A percentile compares a stretch with the other conserved stretches of the same genome.
Conservation (phyloP, 1,140 invertebrate genomes). For the Alviniconcha marisindica region DNA sequence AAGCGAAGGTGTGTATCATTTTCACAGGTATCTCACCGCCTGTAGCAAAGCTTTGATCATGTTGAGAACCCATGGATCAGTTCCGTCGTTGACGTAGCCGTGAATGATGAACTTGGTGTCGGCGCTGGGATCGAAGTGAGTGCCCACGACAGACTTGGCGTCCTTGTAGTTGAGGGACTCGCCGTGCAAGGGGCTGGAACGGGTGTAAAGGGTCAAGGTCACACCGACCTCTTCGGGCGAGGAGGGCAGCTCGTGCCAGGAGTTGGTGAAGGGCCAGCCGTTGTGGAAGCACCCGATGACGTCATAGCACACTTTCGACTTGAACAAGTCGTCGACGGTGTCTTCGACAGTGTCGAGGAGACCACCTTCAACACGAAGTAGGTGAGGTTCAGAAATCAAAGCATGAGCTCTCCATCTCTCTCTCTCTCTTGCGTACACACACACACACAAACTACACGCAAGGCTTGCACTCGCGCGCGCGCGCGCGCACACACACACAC, state of each 20-base stretch:
- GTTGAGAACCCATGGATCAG: conserved; percentile 39
- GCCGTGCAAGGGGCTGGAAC: conserved; percentile 62
- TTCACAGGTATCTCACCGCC: conserved; percentile 40
- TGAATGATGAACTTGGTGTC: conserved; percentile 55
- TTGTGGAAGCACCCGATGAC: conserved; percentile 94
- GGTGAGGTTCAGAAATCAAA: background rate
- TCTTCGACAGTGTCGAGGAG: background rate
- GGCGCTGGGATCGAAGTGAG: conserved; percentile 39
- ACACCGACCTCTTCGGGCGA: conserved; percentile 88
- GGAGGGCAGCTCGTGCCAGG: conserved; percentile 89
- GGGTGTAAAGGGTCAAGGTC: conserved; percentile 77
- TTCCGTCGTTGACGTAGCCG: conserved; percentile 50
- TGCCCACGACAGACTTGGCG: conserved; percentile 20
- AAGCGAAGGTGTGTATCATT: too few relatives aligned
- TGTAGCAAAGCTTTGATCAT: conserved; percentile 42
- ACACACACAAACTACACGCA: too few relatives aligned
- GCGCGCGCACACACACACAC: conserved; percentile 10
- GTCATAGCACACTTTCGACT: conserved; percentile 85
- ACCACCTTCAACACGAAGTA: background rate
- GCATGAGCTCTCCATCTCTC: background rate
- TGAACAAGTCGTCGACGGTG: conserved; percentile 12
- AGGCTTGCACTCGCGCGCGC: background rate
- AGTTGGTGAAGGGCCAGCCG: conserved; percentile 80
- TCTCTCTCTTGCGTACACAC: background rate
- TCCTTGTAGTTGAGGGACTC: conserved; percentile 43